A percentile compares a stretch with the other conserved stretches of the same genome.
Conservation (phyloP, 1,140 invertebrate species). For the Ostrea denselamellosa region DNA sequence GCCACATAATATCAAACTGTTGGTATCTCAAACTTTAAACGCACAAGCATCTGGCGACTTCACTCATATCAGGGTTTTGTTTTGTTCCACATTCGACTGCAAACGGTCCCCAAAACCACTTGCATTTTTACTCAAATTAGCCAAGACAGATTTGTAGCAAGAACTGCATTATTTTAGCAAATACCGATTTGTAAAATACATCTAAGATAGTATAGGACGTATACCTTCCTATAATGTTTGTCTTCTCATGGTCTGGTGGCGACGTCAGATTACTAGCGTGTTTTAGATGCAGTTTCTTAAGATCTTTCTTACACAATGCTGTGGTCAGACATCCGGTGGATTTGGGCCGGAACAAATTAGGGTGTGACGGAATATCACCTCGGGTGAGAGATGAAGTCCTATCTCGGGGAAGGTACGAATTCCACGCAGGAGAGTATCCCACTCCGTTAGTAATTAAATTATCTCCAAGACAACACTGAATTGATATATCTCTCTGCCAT, state of each 20-base stretch:
- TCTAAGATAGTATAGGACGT: background rate
- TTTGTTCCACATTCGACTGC: too few species aligned
- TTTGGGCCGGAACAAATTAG: background rate
- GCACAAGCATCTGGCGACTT: too few species aligned
- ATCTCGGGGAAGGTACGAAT: background rate
- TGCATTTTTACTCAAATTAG: too few species aligned
- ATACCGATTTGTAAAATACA: too few species aligned
- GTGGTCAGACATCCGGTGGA: background rate
- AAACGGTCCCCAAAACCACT: too few species aligned
- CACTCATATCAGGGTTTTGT: too few species aligned
- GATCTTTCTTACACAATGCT: background rate
- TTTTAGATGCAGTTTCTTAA: background rate
- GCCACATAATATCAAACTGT: too few species aligned
- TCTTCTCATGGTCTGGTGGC: background rate
- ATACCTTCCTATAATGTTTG: background rate
- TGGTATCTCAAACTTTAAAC: too few species aligned
- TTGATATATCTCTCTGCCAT: conserved; percentile 77
- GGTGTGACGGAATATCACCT: background rate
- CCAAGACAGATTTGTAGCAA: too few species aligned
- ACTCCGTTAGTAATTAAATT: background rate
- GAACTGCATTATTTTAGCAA: too few species aligned
- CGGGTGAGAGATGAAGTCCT: background rate
- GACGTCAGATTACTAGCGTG: background rate
- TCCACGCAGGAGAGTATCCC: background rate
- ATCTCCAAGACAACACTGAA: conserved; percentile 68